Conservation (phyloP, 1,140 invertebrate species). For the Calycopis cecrops region DNA sequence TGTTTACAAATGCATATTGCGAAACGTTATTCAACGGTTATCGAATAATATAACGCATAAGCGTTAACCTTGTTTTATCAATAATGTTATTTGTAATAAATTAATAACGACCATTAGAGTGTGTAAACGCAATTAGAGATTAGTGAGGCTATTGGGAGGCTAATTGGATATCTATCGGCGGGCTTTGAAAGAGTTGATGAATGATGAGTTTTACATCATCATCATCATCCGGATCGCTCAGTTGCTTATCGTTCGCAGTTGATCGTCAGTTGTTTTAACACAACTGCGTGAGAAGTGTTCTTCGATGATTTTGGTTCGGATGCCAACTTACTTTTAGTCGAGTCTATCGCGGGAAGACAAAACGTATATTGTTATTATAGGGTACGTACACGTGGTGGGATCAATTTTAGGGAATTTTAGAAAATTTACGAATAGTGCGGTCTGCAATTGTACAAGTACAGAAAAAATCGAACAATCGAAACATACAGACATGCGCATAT, state of each 20-base stretch:
- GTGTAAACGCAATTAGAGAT: not conserved
- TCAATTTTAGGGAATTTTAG: too few relatives aligned
- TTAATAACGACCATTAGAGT: conserved; percentile 1
- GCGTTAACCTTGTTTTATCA: conserved; percentile 3
- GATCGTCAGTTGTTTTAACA: conserved; percentile 18
- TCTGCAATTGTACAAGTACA: too few relatives aligned
- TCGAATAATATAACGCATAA: not conserved
- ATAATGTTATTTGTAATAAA: conserved; percentile 5
- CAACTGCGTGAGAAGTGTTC: too few relatives aligned
- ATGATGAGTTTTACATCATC: not conserved
- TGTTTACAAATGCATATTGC: not conserved
- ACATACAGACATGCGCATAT: too few relatives aligned
- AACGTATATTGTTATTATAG: too few relatives aligned
- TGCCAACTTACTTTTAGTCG: too few relatives aligned
- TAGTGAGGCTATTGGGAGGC: conserved; percentile 4
- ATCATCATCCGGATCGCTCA: not conserved
- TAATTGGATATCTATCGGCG: conserved; percentile 4
- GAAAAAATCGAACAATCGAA: too few relatives aligned
- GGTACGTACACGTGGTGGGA: too few relatives aligned
- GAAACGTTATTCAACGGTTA: conserved; percentile 5
- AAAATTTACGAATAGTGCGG: too few relatives aligned
- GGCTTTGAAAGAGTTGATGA: conserved; percentile 2
- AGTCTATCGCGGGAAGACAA: too few relatives aligned
- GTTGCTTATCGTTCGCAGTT: conserved; percentile 7
- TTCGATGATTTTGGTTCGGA: too few relatives aligned